These are phyloP conservation scores for Gyrodactylus salaris DNA, from an alignment of 1,140 invertebrate species.

Conservation along the genomic window DNA sequence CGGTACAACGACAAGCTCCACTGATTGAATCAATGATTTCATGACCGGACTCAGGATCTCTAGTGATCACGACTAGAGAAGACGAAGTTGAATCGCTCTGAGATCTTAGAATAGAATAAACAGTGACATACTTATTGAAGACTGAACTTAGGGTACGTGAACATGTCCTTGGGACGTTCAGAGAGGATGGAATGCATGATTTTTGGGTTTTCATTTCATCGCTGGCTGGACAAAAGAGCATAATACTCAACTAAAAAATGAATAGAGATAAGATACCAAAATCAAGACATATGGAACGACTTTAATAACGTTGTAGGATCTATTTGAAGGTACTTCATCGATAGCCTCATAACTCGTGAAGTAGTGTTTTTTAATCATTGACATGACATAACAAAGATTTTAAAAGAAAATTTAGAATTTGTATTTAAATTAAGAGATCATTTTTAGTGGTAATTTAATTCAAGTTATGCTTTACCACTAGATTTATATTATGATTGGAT, in stretches of 20 bases:
- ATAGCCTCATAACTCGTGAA: not conserved
- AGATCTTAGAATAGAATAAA: too few relatives aligned
- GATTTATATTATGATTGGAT: not conserved
- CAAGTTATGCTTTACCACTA: not conserved
- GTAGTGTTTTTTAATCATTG: not conserved
- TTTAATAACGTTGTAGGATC: not conserved
- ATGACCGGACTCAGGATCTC: not conserved
- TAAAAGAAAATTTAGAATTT: not conserved
- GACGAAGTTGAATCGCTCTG: not conserved
- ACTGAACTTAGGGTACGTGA: too few relatives aligned
- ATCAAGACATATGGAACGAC: not conserved
- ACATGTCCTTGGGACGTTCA: too few relatives aligned
- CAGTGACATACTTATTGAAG: too few relatives aligned
- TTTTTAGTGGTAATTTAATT: not conserved
- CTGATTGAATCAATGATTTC: not conserved
- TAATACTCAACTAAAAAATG: too few relatives aligned
- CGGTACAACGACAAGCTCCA: too few relatives aligned
- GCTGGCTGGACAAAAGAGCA: too few relatives aligned
- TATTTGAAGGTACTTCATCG: not conserved
- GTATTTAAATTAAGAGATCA: not conserved
- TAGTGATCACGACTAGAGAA: not conserved
- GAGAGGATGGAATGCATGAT: too few relatives aligned
- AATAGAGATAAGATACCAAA: too few relatives aligned
- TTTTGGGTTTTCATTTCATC: too few relatives aligned
- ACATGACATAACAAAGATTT: not conserved